These are phyloP conservation scores for Drosophila dunni DNA, from an alignment of 1,140 invertebrate genomes.

Conservation along the genomic window DNA sequence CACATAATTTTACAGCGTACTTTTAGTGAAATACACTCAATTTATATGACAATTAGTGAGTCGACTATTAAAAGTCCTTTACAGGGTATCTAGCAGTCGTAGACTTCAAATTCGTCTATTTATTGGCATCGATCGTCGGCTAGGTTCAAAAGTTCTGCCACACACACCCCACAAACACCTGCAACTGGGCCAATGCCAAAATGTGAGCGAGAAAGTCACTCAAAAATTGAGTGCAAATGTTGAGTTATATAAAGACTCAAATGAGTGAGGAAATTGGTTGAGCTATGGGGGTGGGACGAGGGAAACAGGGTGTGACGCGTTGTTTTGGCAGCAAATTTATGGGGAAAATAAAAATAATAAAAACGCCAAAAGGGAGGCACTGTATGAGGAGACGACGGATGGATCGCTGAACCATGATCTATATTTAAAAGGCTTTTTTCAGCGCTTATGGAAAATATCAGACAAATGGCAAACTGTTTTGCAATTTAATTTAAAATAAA, in stretches of 20 bases:
- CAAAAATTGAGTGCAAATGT: conserved; percentile 50
- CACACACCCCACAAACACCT: conserved; percentile 52
- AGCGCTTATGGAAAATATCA: conserved; percentile 58
- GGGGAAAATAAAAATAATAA: conserved; percentile 49
- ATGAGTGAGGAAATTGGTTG: not conserved
- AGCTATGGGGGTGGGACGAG: not conserved
- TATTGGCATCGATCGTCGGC: conserved; percentile 38
- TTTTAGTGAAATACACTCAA: not conserved
- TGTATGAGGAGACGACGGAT: conserved; percentile 11
- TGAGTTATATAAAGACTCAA: conserved; percentile 64
- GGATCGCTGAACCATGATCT: conserved; percentile 43
- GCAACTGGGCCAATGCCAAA: conserved; percentile 78
- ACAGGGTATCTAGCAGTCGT: not conserved
- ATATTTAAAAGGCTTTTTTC: conserved; percentile 50
- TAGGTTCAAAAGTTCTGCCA: conserved; percentile 57
- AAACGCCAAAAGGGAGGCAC: conserved; percentile 27
- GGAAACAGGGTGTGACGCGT: conserved; percentile 63
- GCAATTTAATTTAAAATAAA: conserved; percentile 66
- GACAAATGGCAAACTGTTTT: conserved; percentile 57
- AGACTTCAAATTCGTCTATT: not conserved
- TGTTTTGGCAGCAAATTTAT: conserved; percentile 67
- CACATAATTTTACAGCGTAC: not conserved
- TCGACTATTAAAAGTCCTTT: not conserved
- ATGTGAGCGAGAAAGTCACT: conserved; percentile 32
- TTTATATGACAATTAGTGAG: not conserved